Conservation (phyloP, 2,888 invertebrate genomes). For the Thumatha senex region DNA sequence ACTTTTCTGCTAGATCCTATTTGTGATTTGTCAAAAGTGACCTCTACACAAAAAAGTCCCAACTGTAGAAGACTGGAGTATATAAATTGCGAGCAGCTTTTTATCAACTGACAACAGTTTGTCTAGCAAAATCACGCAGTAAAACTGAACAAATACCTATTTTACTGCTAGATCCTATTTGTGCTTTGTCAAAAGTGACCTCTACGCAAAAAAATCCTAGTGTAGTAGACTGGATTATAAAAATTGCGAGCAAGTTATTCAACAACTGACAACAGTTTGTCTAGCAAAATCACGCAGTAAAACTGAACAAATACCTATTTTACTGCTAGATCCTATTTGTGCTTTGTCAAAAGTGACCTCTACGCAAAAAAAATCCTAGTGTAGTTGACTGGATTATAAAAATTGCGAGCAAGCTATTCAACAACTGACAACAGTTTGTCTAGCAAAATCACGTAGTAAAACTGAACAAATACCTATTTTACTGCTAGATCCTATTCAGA, state of each 20-base stretch:
- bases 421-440: slow-evolving; percentile 22
- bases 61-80: not conserved
- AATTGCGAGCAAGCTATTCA: slow-evolving; percentile 24
- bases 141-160: slow-evolving; percentile 34
- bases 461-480: slow-evolving; percentile 27
- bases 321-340: too few relatives aligned
- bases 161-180: too few relatives aligned
- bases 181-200: too few relatives aligned
- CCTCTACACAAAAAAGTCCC: not conserved
- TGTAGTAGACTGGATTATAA: not conserved
- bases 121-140: slow-evolving; percentile 21
- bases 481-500: too few relatives aligned
- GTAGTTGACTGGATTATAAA: slow-evolving; percentile 3
- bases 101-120: slow-evolving; percentile 25
- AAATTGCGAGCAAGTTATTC: slow-evolving; percentile 22
- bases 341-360: not conserved
- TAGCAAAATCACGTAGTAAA: slow-evolving; percentile 26
- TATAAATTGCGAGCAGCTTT: slow-evolving; percentile 19
- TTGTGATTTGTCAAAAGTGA: too few relatives aligned
- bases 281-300: slow-evolving; percentile 24
- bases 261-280: slow-evolving; percentile 23
- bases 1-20: too few relatives aligned
- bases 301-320: slow-evolving; percentile 30
- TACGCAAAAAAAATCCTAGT: not conserved
- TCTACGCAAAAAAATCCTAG: not conserved